A percentile compares a stretch with the other conserved stretches of the same genome.
Conservation (phyloP, 2,888 invertebrate species). For the Ormyrus labotus region DNA sequence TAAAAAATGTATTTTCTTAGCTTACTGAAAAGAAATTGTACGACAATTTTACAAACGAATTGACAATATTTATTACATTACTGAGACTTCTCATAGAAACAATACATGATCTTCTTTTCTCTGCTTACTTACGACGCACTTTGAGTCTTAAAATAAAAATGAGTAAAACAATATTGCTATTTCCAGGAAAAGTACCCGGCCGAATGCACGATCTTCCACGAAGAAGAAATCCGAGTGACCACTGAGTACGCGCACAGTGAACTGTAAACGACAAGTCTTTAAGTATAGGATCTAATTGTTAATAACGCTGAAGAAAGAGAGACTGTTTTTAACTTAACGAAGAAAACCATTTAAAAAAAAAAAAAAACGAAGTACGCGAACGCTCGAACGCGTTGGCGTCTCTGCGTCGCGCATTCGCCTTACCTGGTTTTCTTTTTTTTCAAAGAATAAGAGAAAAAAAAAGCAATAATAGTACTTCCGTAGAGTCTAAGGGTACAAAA, state of each 20-base stretch:
- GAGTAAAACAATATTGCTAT: no score
- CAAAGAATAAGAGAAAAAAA: conserved; percentile 17
- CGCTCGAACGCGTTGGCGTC: not conserved
- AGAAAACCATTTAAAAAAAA: not conserved
- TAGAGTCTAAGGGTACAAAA: conserved; percentile 41
- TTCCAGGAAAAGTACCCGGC: conserved; percentile 82
- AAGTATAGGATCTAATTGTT: conserved; percentile 42
- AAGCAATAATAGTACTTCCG: conserved; percentile 24
- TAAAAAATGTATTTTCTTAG: no score
- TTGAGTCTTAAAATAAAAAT: no score
- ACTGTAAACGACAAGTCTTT: conserved; percentile 42
- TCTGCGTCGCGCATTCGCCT: conserved; percentile 26
- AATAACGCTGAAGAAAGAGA: not conserved
- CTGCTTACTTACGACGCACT: no score
- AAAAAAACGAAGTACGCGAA: conserved; percentile 29
- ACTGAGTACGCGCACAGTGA: conserved; percentile 88
- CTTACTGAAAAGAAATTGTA: no score
- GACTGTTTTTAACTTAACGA: no score
- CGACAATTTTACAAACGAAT: no score
- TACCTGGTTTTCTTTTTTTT: conserved; percentile 41
- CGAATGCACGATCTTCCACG: conserved; percentile 87
- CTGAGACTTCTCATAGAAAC: no score
- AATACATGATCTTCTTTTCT: no score
- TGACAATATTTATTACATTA: no score
- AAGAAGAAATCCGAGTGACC: conserved; percentile 88